Evolutionary conservation across 2,888 invertebrate genomes (phyloP), one percentile per base, ranked within the genome.

Genomic region (Tuberolachnus salignus): DNA sequence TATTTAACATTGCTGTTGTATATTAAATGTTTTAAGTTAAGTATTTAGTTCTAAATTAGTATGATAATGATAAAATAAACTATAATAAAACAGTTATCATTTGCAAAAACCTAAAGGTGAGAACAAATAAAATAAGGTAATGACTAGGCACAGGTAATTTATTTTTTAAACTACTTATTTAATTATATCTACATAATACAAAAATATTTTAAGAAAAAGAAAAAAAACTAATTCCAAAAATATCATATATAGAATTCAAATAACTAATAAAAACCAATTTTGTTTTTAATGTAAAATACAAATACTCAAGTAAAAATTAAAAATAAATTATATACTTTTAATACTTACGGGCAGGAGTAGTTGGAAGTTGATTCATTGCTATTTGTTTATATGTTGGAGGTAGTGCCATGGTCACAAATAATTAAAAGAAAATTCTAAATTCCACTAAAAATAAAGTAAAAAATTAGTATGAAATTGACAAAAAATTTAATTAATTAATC

Each of bases 301-400:
- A 14, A 21, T 72, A 64, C 8, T 46, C 16, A 4, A 23, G 8
- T 49, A 23, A 1, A 59, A 16, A 21, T 59, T 23, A 34, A 42
- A 72, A 46, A 63, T 16, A 42, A 26, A 59, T 23, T 23, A 61
- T 26, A 64, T 1, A 34, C 6, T 46, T 69, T 55, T 11, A 61
- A 86, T 87, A 89, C 92, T 90, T 89, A 92, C 92, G 92, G 87
- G 90, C 91, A 84, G 91, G 88, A 83, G 61, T 90, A 4, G 34
- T 34, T 34, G 34, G n/a, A 82, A 92, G 90, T 86, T 92, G 90
- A 83, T 92, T 89, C 86, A 92, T 90, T 80, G 93, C 91, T 83
- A 92, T 90, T 88, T 93, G 93, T 86, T 94, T 94, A 86, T 94
- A 94, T 86, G 92, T 94, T 83, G 90, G 89, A 80, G 94, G 94